Base-by-base conservation (phyloP, 2,888 invertebrate species). In the Eulithis testata region DNA sequence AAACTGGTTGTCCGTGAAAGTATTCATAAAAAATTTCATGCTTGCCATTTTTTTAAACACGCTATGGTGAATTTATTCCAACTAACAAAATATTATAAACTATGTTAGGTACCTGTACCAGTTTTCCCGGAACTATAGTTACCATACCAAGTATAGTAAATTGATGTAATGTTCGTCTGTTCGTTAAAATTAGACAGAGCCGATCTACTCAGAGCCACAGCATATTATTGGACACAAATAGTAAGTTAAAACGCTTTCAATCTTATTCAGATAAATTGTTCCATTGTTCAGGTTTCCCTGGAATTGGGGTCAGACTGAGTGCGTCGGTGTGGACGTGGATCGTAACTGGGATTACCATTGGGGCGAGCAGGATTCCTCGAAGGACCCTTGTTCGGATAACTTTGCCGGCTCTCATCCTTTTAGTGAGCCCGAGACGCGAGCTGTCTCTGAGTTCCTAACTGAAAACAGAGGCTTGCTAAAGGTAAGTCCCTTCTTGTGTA, bases 291-390 rank as follows among this genome's bases (percentile, higher is more conserved):
- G 93, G 93, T 91, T 93, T 76, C 93, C 93, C 4, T 93, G 93
- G 93, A 94, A 92, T 73, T 94, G 95, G 94, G 91, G 94, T 3
- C 91, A 92, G 68, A 88, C 93, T 0, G 94, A 93, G 55, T 97
- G 97, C 82, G 93, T 94, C 49, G 97, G 97, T 0, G 96, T 96
- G 0, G 97, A 97, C 79, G 94, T 95, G 0, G 97, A 97, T 82
- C 93, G 96, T 72, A 97, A 97, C 85, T 97, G 96, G 94, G 95
- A 95, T 64, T 95, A 94, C 80, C 95, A 96, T 69, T 97, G 96
- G 96, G 94, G 95, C 54, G 94, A 94, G 74, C 91, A 94, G 70
- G 96, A 96, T 44, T 94, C 96, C 0, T 96, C 96, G 27, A 85
- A 79, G 2, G 95, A 96, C 79, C 95, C 95, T 0, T 97, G 97